Evolutionary conservation across 2,113 vertebrate genomes (phyloP).

Genomic region (Sturnira hondurensis): DNA sequence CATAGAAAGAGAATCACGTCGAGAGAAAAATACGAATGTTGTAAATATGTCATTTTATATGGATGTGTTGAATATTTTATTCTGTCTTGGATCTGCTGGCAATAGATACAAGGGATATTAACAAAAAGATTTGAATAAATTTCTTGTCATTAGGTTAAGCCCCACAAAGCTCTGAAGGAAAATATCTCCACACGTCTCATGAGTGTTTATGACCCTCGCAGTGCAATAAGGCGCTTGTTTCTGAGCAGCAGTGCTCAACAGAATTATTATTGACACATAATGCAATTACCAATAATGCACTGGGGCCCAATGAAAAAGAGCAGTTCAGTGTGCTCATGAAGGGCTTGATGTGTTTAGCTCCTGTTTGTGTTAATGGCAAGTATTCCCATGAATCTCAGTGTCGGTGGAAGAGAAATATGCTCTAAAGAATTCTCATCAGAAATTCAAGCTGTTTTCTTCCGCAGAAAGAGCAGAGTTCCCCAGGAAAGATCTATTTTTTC

Average conservation of each 20-base stretch:
- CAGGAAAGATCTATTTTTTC: conserved; percentile 49
- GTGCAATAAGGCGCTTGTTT: conserved; percentile 31
- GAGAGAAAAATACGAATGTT: not conserved
- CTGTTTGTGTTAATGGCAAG: conserved; percentile 69
- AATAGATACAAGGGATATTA: not conserved
- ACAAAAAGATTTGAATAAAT: conserved; percentile 34
- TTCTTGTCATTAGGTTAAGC: not conserved
- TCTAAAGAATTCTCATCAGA: conserved; percentile 45
- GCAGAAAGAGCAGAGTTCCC: conserved; percentile 25
- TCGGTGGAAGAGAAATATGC: conserved; percentile 25
- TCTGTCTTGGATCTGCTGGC: not conserved
- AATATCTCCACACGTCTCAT: not conserved
- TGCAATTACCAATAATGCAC: conserved; percentile 69
- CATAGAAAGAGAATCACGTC: not conserved
- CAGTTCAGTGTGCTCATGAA: conserved; percentile 63
- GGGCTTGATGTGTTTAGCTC: conserved; percentile 51
- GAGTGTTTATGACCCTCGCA: conserved; percentile 24
- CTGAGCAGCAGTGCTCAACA: conserved; percentile 59
- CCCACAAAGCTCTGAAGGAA: conserved; percentile 33
- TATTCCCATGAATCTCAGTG: conserved; percentile 58
- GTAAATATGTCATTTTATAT: not conserved
- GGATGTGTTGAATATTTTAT: conserved; percentile 23
- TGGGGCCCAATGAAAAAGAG: conserved; percentile 49
- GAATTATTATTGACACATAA: conserved; percentile 67
- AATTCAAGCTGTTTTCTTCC: conserved; percentile 66